phyloP scores from a whole-genome alignment of 2,888 invertebrate genomes.

The Schizotus pectinicornis region DNA sequence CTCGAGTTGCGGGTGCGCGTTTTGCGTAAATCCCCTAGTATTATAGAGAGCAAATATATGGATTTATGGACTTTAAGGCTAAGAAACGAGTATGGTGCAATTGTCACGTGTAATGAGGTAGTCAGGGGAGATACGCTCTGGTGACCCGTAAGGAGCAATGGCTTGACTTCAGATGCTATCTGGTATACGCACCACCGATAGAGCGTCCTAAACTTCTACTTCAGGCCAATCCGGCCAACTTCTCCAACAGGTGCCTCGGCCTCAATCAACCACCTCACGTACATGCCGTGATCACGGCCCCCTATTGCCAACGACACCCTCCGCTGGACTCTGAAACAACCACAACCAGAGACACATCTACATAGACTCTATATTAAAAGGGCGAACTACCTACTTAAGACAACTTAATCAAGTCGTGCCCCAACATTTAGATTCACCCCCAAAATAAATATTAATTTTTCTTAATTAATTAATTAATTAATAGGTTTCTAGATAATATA shows the following conservation, averaged over 20 bases:
- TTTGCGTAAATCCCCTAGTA: not conserved
- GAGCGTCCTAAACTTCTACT: slow-evolving; percentile 37
- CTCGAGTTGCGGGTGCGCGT: slow-evolving; percentile 10
- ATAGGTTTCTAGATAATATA: no score
- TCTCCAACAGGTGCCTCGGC: slow-evolving; percentile 25
- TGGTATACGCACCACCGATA: slow-evolving; percentile 45
- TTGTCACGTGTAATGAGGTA: slow-evolving; percentile 56
- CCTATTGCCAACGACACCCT: not conserved
- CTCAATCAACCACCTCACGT: not conserved
- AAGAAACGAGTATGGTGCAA: slow-evolving; percentile 44
- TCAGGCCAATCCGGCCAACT: slow-evolving; percentile 18
- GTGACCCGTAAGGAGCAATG: slow-evolving; percentile 53
- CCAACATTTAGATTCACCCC: no score
- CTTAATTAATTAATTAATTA: no score
- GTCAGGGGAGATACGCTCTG: slow-evolving; percentile 55
- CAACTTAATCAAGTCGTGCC: no score
- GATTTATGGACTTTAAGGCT: slow-evolving; percentile 21
- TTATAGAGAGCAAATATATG: not conserved
- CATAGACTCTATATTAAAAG: no score
- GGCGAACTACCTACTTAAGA: no score
- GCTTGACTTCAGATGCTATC: slow-evolving; percentile 47
- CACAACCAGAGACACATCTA: no score
- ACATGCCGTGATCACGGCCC: not conserved
- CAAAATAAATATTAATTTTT: no score
- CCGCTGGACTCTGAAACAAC: not conserved